Evolutionary conservation across 2,888 invertebrate genomes (phyloP), one percentile per base, ranked within the genome.

Genomic region (Odontothrips loti): DNA sequence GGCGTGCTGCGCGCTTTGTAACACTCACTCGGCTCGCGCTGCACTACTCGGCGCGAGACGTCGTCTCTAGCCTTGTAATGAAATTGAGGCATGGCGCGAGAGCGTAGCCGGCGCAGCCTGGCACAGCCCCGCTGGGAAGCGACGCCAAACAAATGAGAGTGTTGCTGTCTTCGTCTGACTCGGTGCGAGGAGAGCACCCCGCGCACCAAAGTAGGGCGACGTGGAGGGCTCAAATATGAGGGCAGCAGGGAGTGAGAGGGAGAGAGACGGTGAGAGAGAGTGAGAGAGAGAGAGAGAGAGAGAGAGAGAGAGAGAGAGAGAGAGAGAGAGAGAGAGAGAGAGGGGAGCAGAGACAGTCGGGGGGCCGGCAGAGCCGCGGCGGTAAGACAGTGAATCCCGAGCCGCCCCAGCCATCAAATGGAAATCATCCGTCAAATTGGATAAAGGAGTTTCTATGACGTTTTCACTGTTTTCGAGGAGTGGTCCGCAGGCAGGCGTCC

Each of bases 361-460:
- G 12, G 48, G 12, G 51, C 34, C 3, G 34, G 34, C 6, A 6
- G 34, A 6, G 34, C 34, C 34, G 3, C 34, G 34, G 34, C 6
- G 34, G 34, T 43, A 43, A 43, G 34, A 43, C 34, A 43, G 34
- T 43, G 34, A n/a, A n/a, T 20, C n/a, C 23, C 68, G 51, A 58
- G 68, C 68, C 23, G 68, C 68, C 68, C n/a, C 68, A 23, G 68
- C 68, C 68, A 75, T 23, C 68, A 75, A 75, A 75, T 75, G 68
- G 68, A 75, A 75, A 75, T 75, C 23, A 75, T 75, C 68, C 68
- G 68, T 75, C 68, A 75, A 75, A 75, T 75, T 75, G 68, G 68
- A 75, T 75, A 75, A 75, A 75, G 68, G 68, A 75, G 68, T 75
- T 75, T 27, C 68, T 23, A 75, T 75, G 68, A 75, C 68, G 68